A percentile compares a stretch with the other conserved stretches of the same genome.
These are phyloP conservation scores for Hystrix cristata DNA, from an alignment of 2,113 vertebrate species.

Conservation along the genomic window DNA sequence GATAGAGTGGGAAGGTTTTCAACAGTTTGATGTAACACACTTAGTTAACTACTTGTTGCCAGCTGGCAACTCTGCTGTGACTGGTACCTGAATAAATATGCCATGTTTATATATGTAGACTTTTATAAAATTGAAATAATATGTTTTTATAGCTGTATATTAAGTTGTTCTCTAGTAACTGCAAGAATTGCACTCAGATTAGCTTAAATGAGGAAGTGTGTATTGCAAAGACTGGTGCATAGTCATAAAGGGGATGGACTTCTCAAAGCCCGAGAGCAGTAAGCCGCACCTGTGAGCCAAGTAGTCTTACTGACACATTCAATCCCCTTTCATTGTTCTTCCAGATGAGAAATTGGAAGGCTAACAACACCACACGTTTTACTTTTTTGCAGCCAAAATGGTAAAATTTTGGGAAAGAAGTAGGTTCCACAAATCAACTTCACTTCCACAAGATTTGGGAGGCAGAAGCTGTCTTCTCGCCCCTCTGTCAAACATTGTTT, in stretches of 20 bases:
- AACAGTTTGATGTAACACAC: neutral
- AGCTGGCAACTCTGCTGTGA: neutral
- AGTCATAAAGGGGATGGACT: neutral
- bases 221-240: neutral
- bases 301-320: neutral
- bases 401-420: neutral
- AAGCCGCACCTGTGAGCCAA: neutral
- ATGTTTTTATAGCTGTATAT: neutral
- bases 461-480: neutral
- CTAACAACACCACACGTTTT: neutral
- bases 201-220: neutral
- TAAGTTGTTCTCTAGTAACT: neutral
- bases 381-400: neutral
- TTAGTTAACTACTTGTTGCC: slow-evolving; percentile 18
- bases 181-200: neutral
- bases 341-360: neutral
- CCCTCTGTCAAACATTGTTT: neutral
- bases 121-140: neutral
- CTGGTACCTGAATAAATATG: neutral
- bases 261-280: neutral
- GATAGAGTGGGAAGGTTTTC: neutral
- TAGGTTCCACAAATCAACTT: neutral
- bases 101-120: neutral
- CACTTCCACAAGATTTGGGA: neutral
- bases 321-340: neutral